phyloP scores from a whole-genome alignment of 64 coral and sea anemone species.

The Cladopsammia gracilis region DNA sequence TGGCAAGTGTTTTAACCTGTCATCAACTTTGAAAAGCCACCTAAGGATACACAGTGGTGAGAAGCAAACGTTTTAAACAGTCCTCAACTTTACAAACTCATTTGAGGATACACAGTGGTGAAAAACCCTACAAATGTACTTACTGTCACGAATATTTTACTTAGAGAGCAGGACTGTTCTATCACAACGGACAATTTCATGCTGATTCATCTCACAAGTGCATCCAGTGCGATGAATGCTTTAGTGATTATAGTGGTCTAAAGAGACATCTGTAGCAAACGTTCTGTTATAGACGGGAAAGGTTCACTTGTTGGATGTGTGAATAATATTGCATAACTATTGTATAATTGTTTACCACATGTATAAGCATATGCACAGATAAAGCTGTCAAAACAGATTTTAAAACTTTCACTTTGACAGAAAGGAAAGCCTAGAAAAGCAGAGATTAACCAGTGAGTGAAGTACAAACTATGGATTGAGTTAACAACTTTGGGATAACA shows the following conservation, averaged over 20 bases:
- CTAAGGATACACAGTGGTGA: background rate
- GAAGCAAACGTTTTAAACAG: background rate
- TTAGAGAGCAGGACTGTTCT: background rate
- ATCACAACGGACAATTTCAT: background rate
- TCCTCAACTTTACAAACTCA: background rate
- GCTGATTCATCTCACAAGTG: background rate
- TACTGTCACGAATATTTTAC: background rate
- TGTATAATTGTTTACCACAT: constrained; percentile 4
- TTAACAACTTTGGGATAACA: no score
- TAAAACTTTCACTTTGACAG: no score
- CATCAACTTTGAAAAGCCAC: background rate
- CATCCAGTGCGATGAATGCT: background rate
- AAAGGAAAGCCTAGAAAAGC: no score
- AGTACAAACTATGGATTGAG: no score
- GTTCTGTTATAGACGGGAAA: background rate
- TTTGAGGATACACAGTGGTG: background rate
- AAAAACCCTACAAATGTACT: background rate
- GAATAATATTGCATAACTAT: background rate
- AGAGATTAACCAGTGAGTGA: no score
- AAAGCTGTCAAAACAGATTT: background rate
- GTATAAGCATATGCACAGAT: background rate
- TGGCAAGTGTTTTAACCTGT: background rate
- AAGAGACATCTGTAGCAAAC: background rate
- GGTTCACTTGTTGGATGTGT: background rate
- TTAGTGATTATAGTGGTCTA: background rate